phyloP scores from a whole-genome alignment of 2,888 invertebrate genomes.

The Leucoma salicis region DNA sequence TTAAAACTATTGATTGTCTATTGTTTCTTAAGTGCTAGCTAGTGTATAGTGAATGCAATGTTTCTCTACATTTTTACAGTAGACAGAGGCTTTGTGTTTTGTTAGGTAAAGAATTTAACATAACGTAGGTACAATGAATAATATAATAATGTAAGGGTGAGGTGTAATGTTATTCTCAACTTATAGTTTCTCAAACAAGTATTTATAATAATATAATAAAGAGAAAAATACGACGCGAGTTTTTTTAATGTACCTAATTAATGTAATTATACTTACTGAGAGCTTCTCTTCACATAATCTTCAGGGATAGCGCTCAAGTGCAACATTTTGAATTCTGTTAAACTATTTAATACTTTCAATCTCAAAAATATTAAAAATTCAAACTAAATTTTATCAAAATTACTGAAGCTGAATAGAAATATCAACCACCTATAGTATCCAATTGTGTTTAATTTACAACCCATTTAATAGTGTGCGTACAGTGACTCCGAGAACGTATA shows the following conservation, averaged over 20 bases:
- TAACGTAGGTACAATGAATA: too few species aligned
- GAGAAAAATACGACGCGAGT: background rate
- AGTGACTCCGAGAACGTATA: slow-evolving; percentile 23
- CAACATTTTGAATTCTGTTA: slow-evolving; percentile 59
- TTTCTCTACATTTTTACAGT: too few species aligned
- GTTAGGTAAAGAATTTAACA: too few species aligned
- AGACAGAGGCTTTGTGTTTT: too few species aligned
- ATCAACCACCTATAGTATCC: slow-evolving; percentile 78
- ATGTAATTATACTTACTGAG: slow-evolving; percentile 58
- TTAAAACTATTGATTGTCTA: too few species aligned
- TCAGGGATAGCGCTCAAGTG: slow-evolving; percentile 67
- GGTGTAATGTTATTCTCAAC: too few species aligned
- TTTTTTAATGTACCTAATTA: background rate
- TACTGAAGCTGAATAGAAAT: slow-evolving; percentile 79
- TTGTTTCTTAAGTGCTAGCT: too few species aligned
- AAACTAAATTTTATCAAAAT: slow-evolving; percentile 64
- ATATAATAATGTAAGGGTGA: too few species aligned
- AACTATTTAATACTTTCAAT: slow-evolving; percentile 39
- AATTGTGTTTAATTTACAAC: slow-evolving; percentile 69
- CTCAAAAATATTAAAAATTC: slow-evolving; percentile 12
- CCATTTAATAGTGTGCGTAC: slow-evolving; percentile 65
- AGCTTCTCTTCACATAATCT: slow-evolving; percentile 64
- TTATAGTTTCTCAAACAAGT: background rate
- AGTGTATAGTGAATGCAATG: too few species aligned
- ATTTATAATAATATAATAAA: background rate